Evolutionary conservation across 2,888 invertebrate species (phyloP).

Genomic region (Lypha dubia): DNA sequence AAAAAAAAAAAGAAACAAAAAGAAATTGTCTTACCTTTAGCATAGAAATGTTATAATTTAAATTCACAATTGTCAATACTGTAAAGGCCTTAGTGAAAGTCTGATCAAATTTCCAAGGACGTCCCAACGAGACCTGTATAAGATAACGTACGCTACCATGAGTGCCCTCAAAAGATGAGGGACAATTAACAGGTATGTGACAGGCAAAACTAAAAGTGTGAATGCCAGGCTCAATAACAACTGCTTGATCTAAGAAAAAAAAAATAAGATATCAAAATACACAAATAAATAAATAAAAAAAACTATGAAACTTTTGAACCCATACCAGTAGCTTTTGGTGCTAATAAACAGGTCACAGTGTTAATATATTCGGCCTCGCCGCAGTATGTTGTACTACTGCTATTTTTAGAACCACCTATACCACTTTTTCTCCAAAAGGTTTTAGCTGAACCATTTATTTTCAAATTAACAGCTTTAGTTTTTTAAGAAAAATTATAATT

Average conservation of each 20-base stretch:
- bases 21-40: conserved; percentile 25
- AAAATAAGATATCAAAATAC: not conserved
- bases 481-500: conserved; percentile 3
- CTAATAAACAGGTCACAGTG: conserved; percentile 31
- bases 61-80: conserved; percentile 84
- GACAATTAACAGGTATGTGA: conserved; percentile 84
- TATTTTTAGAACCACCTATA: not conserved
- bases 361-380: conserved; percentile 83
- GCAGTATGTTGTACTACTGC: conserved; percentile 47
- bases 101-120: conserved; percentile 92
- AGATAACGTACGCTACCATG: conserved; percentile 85
- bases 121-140: conserved; percentile 87
- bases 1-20: too few relatives aligned
- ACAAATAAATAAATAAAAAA: too few relatives aligned
- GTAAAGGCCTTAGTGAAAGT: conserved; percentile 88
- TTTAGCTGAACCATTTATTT: conserved; percentile 69
- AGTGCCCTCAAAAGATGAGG: conserved; percentile 84
- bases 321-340: conserved; percentile 41
- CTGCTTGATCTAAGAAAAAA: conserved; percentile 71
- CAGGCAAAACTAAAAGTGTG: conserved; percentile 84
- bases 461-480: conserved; percentile 64
- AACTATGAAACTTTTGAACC: not conserved
- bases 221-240: conserved; percentile 83
- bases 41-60: conserved; percentile 9
- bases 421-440: conserved; percentile 55